A percentile compares a stretch with the other conserved stretches of the same genome.
Conservation (phyloP, 2,888 invertebrate genomes). For the Perizoma affinitatum region DNA sequence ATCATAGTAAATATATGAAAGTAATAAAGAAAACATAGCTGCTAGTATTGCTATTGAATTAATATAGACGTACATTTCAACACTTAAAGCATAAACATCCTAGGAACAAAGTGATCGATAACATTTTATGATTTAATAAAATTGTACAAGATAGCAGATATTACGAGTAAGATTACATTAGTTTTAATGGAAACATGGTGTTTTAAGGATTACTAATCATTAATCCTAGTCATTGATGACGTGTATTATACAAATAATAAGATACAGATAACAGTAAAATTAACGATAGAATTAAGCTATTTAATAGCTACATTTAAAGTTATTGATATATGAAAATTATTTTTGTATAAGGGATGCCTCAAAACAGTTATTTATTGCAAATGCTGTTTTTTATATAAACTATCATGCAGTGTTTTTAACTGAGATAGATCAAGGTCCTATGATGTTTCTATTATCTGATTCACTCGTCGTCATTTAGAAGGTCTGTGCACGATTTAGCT, state of each 20-base stretch:
- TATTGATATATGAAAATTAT: constrained; percentile 21
- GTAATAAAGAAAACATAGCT: constrained; percentile 9
- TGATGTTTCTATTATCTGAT: neutral
- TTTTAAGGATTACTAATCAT: too few relatives aligned
- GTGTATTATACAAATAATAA: constrained; percentile 6
- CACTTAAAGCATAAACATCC: neutral
- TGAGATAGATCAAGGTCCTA: neutral
- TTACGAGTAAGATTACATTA: constrained; percentile 5
- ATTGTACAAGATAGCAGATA: neutral
- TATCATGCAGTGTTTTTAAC: constrained; percentile 12
- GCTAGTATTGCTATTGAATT: constrained; percentile 7
- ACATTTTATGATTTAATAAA: neutral
- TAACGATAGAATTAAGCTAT: constrained; percentile 24
- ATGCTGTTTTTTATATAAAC: constrained; percentile 2
- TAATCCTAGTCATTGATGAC: neutral
- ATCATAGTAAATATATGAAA: neutral
- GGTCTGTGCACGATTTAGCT: constrained; percentile 90
- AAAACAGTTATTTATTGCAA: too few relatives aligned
- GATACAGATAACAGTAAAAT: constrained; percentile 20
- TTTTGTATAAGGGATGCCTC: neutral
- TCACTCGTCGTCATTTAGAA: constrained; percentile 85
- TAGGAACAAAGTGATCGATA: too few relatives aligned
- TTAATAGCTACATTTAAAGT: constrained; percentile 19
- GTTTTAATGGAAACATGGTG: neutral
- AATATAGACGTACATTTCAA: constrained; percentile 2